A percentile compares a stretch with the other conserved stretches of the same genome.
Evolutionary conservation across 2,888 invertebrate genomes (phyloP).

Genomic region (Copidosoma aretas): DNA sequence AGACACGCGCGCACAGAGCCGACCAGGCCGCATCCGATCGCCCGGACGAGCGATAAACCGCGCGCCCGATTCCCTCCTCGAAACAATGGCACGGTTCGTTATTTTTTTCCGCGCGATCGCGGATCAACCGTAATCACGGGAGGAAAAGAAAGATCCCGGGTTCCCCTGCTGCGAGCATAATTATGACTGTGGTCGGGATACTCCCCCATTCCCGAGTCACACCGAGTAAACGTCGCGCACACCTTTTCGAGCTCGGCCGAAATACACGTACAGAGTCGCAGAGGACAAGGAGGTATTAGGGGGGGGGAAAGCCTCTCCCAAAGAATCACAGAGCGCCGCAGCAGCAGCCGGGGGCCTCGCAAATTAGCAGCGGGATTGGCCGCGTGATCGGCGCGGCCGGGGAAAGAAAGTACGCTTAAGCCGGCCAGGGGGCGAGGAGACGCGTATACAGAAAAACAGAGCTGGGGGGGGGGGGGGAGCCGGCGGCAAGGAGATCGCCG

Average conservation of each 20-base stretch:
- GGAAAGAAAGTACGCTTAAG: conserved; percentile 33
- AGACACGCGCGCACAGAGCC: no score
- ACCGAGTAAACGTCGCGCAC: conserved; percentile 40
- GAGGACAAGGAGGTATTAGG: conserved; percentile 1
- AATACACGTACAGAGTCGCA: neutral
- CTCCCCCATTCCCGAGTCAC: no score
- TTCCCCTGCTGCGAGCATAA: no score
- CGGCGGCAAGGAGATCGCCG: no score
- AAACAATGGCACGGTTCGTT: no score
- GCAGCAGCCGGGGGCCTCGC: conserved; percentile 55
- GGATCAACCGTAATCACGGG: no score
- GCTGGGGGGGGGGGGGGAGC: neutral
- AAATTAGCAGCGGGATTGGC: conserved; percentile 62
- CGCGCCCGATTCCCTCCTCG: no score
- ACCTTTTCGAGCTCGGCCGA: conserved; percentile 33
- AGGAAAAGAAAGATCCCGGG: no score
- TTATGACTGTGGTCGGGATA: no score
- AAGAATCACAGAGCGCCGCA: conserved; percentile 19
- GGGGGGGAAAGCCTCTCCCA: neutral
- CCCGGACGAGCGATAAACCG: no score
- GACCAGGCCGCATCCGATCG: no score
- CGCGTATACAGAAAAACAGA: neutral
- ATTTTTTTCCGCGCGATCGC: no score
- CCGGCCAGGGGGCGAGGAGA: conserved; percentile 18
- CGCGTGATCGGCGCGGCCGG: conserved; percentile 56